Base-by-base conservation (phyloP, 2,888 invertebrate species). In the Ceramica pisi region DNA sequence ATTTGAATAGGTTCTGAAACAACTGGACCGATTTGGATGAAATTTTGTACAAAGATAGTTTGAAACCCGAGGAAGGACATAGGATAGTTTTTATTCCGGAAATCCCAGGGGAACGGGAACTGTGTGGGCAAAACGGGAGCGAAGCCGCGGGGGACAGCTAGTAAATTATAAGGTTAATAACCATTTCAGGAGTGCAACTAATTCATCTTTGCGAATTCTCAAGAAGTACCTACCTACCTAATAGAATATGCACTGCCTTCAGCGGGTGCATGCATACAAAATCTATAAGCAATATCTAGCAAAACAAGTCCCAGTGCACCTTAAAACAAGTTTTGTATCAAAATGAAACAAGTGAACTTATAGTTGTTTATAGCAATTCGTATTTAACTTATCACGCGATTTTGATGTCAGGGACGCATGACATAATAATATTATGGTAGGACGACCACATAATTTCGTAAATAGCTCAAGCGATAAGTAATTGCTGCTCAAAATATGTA, bases 321-420 rank as follows among this genome's bases (percentile, higher is more conserved):
- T 50, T 21, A n/a, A 59, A 63, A 46, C 67, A 3, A 48, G 77
- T 67, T 72, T 61, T 9, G 7, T 1, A 23, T 48, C 31, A 21
- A 41, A 44, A 26, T 21, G 21, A 56, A 64, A 56, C 44, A 62
- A 67, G 51, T 67, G 55, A 60, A 69, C 61, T 38, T 63, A 44
- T 53, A 60, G 38, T 66, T 56, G 9, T 65, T 23, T 48, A 53
- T 7, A 59, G 41, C 26, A 12, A 48, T 61, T 67, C 12, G 6
- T 46, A 73, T 56, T 55, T 46, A 61, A 73, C 53, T 74, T 65
- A 57, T 61, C 41, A 26, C 31, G 14, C 35, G 9, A 0, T 69
- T 68, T 64, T 46, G 55, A 57, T 74, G 78, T 70, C 78, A 78
- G 14, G 78, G 78, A 14, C 78, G 62, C n/a, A 23, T 78, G 75